These are phyloP conservation scores for Gallinago solitaria DNA, from an alignment of 2,797 vertebrate species.

Conservation along the genomic window DNA sequence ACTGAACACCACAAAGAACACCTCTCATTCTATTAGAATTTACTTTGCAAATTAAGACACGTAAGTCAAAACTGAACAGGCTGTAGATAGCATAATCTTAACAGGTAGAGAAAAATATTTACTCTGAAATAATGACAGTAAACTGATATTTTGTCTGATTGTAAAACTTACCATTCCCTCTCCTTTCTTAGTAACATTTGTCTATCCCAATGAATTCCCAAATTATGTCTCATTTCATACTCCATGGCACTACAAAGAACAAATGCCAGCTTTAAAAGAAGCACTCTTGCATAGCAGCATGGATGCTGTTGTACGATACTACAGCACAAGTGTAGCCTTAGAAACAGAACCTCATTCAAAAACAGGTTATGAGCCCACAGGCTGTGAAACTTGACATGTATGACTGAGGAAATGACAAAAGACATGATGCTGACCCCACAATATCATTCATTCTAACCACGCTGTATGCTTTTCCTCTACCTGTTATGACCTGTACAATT, in stretches of 20 bases:
- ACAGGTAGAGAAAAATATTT: not conserved
- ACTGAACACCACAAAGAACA: not conserved
- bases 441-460: not conserved
- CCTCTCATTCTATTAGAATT: not conserved
- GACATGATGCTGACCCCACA: not conserved
- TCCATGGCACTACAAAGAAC: rapidly evolving
- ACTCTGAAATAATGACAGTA: not conserved
- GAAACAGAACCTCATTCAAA: not conserved
- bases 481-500: not conserved
- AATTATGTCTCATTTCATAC: rapidly evolving
- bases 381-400: not conserved
- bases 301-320: not conserved
- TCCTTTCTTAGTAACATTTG: not conserved
- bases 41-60: not conserved
- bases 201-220: not conserved
- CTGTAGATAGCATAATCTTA: not conserved
- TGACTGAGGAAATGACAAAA: not conserved
- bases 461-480: not conserved
- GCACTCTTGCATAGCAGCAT: not conserved
- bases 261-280: not conserved
- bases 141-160: not conserved
- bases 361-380: not conserved
- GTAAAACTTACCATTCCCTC: not conserved
- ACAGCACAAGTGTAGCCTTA: not conserved
- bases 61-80: not conserved